Percentiles rank a stretch among this genome's conserved stretches.
phyloP scores from a whole-genome alignment of 2,888 invertebrate genomes.

The Nephrotoma guestfalica region DNA sequence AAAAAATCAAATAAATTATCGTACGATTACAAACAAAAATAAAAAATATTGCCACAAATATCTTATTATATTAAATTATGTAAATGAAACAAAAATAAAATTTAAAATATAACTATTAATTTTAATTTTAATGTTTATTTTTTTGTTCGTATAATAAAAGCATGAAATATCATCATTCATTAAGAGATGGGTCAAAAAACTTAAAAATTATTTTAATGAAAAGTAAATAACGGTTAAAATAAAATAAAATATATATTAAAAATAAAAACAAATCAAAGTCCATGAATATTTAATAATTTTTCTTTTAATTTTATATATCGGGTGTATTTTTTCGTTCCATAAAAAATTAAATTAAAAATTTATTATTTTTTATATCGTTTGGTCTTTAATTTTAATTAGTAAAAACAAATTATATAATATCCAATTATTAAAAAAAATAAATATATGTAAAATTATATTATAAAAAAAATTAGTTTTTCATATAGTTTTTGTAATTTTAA shows the following conservation, averaged over 20 bases:
- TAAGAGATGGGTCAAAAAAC: conserved; percentile 24
- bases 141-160: not conserved
- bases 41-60: not conserved
- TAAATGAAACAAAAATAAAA: not conserved
- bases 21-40: conserved; percentile 15
- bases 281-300: not conserved
- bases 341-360: conserved; percentile 3
- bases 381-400: not conserved
- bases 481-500: not conserved
- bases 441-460: not conserved
- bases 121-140: not conserved
- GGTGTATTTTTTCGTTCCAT: not conserved
- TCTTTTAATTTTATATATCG: not conserved
- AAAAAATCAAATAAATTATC: conserved; percentile 10
- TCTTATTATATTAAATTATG: not conserved
- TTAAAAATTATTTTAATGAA: not conserved
- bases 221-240: not conserved
- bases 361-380: not conserved
- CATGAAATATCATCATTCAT: conserved; percentile 27
- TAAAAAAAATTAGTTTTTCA: conserved; percentile 1
- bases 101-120: not conserved
- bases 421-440: conserved; percentile 1
- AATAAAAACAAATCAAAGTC: not conserved
- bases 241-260: not conserved
- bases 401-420: not conserved